Evolutionary conservation across 2,888 invertebrate species (phyloP), one percentile per base, ranked within the genome.

Genomic region (Busseola fusca): DNA sequence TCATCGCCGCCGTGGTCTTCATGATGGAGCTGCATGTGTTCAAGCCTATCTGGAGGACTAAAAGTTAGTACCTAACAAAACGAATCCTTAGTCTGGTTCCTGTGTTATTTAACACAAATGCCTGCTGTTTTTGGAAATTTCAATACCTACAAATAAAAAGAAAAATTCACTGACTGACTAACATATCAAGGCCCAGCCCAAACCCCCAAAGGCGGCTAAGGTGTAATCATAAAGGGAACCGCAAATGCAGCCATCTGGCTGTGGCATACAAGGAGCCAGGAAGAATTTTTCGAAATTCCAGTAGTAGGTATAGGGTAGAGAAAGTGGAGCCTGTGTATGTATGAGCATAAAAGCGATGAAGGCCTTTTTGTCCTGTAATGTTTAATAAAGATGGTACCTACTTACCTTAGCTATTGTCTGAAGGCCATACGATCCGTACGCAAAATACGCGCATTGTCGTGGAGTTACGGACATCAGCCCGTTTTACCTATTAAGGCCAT

Each of bases 1-100:
- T 98, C 89, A 98, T 98, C 78, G 97, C 98, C 21, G 98, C 98
- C 16, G 98, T 98, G 14, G 96, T 98, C 69, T 98, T 98, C 92
- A 98, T 98, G 98, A 97, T 98, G 84, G 98, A 98, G 89, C 96
- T 97, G 64, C 97, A 97, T 87, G 97, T 98, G 64, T 97, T 98
- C 84, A 97, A 97, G 83, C 97, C 98, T 0, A 97, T 98, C 93
- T 98, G 98, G 97, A 96, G 97, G 87, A 97, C 97, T 7, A 98
- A 97, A 91, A 97, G 97, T 97, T 89, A 96, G 96, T 81, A 37
- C 21, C 1, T 27, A 18, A 10, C 27, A 6, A 21, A 42, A 30
- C 21, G 14, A 3, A 30, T 27, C 27, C 14, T 34, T 54, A 52
- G 2, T 34, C 1, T 34, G n/a, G 14, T 42, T 66, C 7, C 14